Percentiles rank a stretch among this genome's conserved stretches.
Evolutionary conservation across 2,888 invertebrate genomes (phyloP).

Genomic region (Drosophila testacea): DNA sequence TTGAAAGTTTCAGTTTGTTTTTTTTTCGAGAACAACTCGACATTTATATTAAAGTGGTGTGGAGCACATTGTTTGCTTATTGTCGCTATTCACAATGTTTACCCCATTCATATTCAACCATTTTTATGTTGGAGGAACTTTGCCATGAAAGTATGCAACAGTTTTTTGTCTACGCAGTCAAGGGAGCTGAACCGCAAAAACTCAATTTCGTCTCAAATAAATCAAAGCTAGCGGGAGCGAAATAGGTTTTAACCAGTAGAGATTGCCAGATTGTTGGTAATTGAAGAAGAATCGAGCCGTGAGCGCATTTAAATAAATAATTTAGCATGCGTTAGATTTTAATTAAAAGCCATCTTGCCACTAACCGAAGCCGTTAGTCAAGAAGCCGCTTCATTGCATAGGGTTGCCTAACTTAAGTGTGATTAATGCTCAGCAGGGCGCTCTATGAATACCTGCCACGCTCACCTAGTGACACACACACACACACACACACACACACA

Average conservation of each 20-base stretch:
- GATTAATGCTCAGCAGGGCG: conserved; percentile 66
- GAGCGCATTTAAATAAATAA: conserved; percentile 51
- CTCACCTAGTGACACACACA: conserved; percentile 26
- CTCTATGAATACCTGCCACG: conserved; percentile 60
- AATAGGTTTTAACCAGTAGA: conserved; percentile 9
- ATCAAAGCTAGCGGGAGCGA: conserved; percentile 28
- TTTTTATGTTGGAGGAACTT: not conserved
- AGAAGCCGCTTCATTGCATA: conserved; percentile 53
- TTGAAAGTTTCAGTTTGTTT: conserved; percentile 22
- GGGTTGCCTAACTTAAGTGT: conserved; percentile 61
- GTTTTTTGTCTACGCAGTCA: not conserved
- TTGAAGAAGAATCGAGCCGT: conserved; percentile 23
- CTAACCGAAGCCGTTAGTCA: conserved; percentile 52
- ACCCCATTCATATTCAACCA: conserved; percentile 7
- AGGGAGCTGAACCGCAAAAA: conserved; percentile 19
- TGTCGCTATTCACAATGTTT: conserved; percentile 4
- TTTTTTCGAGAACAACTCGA: conserved; percentile 17
- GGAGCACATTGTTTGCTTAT: conserved; percentile 8
- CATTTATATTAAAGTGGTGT: conserved; percentile 32
- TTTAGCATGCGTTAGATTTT: conserved; percentile 55
- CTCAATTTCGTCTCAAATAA: conserved; percentile 49
- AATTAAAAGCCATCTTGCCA: conserved; percentile 53
- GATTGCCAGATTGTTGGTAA: conserved; percentile 29
- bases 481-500: too few relatives aligned
- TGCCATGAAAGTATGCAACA: conserved; percentile 25